Conservation (phyloP, 2,888 invertebrate species). For the Cantharis lateralis region DNA sequence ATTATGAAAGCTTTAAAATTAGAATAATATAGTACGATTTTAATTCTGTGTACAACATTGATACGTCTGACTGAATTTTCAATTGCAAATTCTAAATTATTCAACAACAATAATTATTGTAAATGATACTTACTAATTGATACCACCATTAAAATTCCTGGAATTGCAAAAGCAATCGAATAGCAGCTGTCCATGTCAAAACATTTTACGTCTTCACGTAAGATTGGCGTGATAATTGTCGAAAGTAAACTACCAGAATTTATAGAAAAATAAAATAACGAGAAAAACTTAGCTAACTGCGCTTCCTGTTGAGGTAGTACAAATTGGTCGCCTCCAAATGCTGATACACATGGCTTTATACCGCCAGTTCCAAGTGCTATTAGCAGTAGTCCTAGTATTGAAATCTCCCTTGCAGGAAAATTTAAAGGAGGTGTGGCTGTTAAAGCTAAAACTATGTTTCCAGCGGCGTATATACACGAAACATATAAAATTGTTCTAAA, state of each 20-base stretch:
- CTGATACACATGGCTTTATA: constrained; percentile 94
- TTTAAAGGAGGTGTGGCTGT: constrained; percentile 66
- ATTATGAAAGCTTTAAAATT: too few relatives aligned
- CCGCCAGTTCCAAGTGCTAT: constrained; percentile 93
- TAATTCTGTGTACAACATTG: too few relatives aligned
- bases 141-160: constrained; percentile 82
- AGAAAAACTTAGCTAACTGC: constrained; percentile 85
- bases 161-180: constrained; percentile 87
- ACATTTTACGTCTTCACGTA: constrained; percentile 79
- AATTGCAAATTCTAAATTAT: too few relatives aligned
- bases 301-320: constrained; percentile 76
- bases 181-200: constrained; percentile 79
- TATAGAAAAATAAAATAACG: constrained; percentile 92
- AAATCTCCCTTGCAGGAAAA: constrained; percentile 59
- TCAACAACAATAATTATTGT: too few relatives aligned
- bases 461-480: constrained; percentile 83
- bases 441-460: constrained; percentile 77
- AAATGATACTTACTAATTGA: constrained; percentile 69
- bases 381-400: constrained; percentile 67
- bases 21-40: too few relatives aligned
- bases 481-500: constrained; percentile 89
- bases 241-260: constrained; percentile 90
- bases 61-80: too few relatives aligned
- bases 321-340: constrained; percentile 96
- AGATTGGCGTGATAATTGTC: constrained; percentile 83